phyloP scores from a whole-genome alignment of 2,888 invertebrate genomes.

The Coecobrya sp. region DNA sequence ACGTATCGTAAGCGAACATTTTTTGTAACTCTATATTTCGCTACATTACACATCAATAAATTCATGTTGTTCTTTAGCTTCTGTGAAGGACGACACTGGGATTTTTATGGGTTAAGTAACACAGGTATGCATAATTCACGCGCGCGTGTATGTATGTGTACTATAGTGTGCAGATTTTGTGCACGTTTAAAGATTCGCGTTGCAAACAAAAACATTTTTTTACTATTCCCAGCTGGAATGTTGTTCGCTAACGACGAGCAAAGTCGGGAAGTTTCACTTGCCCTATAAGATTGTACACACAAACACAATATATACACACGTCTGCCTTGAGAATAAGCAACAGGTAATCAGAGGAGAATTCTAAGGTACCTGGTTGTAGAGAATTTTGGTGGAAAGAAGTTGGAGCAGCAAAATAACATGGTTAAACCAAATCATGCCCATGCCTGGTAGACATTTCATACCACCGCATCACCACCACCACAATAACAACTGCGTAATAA shows the following conservation, averaged over 20 bases:
- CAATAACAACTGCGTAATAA: slow-evolving; percentile 51
- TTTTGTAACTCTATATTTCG: slow-evolving; percentile 18
- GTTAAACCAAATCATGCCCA: neutral
- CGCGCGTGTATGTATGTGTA: slow-evolving; percentile 8
- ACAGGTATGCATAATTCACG: slow-evolving; percentile 55
- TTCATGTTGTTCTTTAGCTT: slow-evolving; percentile 26
- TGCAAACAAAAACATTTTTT: slow-evolving; percentile 14
- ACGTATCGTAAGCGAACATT: neutral
- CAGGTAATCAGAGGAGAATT: slow-evolving; percentile 27
- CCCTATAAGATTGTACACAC: neutral
- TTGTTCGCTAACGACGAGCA: neutral
- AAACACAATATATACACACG: neutral
- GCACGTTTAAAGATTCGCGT: neutral
- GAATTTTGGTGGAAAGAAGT: neutral
- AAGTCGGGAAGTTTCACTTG: slow-evolving; percentile 26
- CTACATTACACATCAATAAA: slow-evolving; percentile 43
- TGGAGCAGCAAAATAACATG: neutral
- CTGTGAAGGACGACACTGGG: slow-evolving; percentile 57
- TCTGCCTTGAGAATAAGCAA: slow-evolving; percentile 56
- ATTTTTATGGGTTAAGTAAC: slow-evolving; percentile 44
- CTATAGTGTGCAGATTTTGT: neutral
- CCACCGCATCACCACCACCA: neutral
- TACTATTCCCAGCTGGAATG: slow-evolving; percentile 19
- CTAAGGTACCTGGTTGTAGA: slow-evolving; percentile 5
- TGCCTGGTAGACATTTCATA: slow-evolving; percentile 28